phyloP scores from a whole-genome alignment of 2,113 vertebrate species.

The Sinocyclocheilus rhinocerous region DNA sequence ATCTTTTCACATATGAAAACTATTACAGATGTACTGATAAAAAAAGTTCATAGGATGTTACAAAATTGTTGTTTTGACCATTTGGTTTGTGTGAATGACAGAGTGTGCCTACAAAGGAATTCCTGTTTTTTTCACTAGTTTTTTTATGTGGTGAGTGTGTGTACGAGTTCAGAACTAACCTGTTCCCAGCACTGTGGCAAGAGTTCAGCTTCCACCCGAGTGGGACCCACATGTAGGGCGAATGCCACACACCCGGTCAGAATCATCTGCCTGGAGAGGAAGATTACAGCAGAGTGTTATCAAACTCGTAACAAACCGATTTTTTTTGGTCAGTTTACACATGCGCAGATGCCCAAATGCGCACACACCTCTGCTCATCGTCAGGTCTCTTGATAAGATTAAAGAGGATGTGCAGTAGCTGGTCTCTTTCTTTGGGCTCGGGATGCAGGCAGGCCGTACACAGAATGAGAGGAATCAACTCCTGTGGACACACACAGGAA shows the following conservation, averaged over 20 bases:
- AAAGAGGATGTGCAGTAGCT: conserved; percentile 98
- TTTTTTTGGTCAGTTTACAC: conserved; percentile 14
- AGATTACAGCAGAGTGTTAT: conserved; percentile 11
- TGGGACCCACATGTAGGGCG: conserved; percentile 94
- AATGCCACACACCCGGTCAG: conserved; percentile 96
- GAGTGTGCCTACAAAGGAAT: too few species aligned
- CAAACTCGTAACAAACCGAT: background rate
- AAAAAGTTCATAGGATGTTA: background rate
- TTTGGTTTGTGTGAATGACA: too few species aligned
- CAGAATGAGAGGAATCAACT: conserved; percentile 94
- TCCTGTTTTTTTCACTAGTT: background rate
- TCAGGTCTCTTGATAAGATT: conserved; percentile 99
- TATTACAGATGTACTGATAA: background rate
- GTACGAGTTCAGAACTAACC: conserved; percentile 70
- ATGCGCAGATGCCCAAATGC: conserved; percentile 58
- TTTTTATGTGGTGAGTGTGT: background rate
- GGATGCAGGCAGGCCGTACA: conserved; percentile 97
- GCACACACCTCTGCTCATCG: conserved; percentile 89
- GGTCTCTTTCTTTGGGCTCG: conserved; percentile 96
- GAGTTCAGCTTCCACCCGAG: conserved; percentile 95
- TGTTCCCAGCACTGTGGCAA: conserved; percentile 99
- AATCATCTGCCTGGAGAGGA: conserved; percentile 93
- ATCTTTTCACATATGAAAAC: conserved; percentile 8
- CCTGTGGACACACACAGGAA: conserved; percentile 73
- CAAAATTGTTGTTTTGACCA: too few species aligned